Evolutionary conservation across 2,888 invertebrate genomes (phyloP).

Genomic region (Dynastes maya): DNA sequence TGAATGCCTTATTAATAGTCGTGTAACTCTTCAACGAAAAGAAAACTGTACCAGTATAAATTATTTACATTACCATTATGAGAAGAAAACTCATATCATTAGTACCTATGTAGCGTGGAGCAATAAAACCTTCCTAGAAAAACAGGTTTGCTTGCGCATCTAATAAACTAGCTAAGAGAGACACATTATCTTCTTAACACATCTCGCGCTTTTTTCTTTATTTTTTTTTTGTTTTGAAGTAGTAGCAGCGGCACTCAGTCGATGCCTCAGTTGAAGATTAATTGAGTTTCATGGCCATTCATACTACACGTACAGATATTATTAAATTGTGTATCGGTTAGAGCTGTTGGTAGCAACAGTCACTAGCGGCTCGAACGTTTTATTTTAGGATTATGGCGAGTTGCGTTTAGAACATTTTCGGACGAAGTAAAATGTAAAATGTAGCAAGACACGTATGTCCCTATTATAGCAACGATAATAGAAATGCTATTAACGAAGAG

Average conservation of each 20-base stretch:
- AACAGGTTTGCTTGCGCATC: slow-evolving; percentile 37
- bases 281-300: slow-evolving; percentile 31
- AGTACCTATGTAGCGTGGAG: slow-evolving; percentile 35
- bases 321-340: slow-evolving; percentile 4
- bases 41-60: slow-evolving; percentile 34
- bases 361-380: background rate
- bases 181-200: slow-evolving; percentile 43
- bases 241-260: slow-evolving; percentile 2
- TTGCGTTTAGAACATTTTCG: background rate
- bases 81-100: slow-evolving; percentile 30
- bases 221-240: slow-evolving; percentile 13
- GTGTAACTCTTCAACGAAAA: background rate
- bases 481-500: slow-evolving; percentile 40
- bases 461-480: slow-evolving; percentile 31
- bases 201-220: slow-evolving; percentile 14
- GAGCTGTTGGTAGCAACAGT: background rate
- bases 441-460: background rate
- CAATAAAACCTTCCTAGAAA: slow-evolving; percentile 37
- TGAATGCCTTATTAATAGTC: background rate
- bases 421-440: slow-evolving; percentile 8
- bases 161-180: slow-evolving; percentile 33
- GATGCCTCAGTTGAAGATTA: slow-evolving; percentile 23
- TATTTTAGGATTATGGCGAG: background rate
- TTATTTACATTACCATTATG: slow-evolving; percentile 44
- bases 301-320: slow-evolving; percentile 1